These are phyloP conservation scores for Melanogrammus aeglefinus DNA, from an alignment of 2,797 vertebrate species.

Conservation along the genomic window DNA sequence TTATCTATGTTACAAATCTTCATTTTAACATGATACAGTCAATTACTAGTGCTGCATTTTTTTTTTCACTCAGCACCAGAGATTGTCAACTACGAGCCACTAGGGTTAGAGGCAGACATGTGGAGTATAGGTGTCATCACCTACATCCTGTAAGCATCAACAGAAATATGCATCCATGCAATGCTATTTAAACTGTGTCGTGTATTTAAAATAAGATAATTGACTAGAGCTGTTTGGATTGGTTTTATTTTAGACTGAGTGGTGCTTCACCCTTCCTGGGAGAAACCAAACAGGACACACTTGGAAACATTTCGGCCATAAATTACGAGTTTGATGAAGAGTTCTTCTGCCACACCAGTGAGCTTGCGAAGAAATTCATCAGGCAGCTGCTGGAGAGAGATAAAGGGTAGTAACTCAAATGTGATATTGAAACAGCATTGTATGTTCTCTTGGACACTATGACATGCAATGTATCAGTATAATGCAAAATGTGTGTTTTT, in stretches of 20 bases:
- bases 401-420: slow-evolving; percentile 66
- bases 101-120: slow-evolving; percentile 93
- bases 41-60: not conserved
- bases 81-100: slow-evolving; percentile 93
- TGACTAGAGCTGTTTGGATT: not conserved
- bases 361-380: slow-evolving; percentile 92
- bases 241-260: slow-evolving; percentile 77
- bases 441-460: not conserved
- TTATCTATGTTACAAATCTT: not conserved
- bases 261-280: slow-evolving; percentile 95
- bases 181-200: not conserved
- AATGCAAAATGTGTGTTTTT: not conserved
- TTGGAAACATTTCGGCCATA: slow-evolving; percentile 89
- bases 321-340: slow-evolving; percentile 94
- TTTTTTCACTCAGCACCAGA: slow-evolving; percentile 83
- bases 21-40: not conserved
- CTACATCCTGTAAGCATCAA: slow-evolving; percentile 89
- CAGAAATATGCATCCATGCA: not conserved
- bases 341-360: slow-evolving; percentile 93
- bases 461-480: not conserved
- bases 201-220: not conserved
- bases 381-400: slow-evolving; percentile 88
- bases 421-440: not conserved
- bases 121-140: slow-evolving; percentile 98
- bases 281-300: slow-evolving; percentile 92